Percentiles rank a stretch among this genome's conserved stretches.
phyloP scores from a whole-genome alignment of 2,888 invertebrate species.

The Amphipoea oculea region DNA sequence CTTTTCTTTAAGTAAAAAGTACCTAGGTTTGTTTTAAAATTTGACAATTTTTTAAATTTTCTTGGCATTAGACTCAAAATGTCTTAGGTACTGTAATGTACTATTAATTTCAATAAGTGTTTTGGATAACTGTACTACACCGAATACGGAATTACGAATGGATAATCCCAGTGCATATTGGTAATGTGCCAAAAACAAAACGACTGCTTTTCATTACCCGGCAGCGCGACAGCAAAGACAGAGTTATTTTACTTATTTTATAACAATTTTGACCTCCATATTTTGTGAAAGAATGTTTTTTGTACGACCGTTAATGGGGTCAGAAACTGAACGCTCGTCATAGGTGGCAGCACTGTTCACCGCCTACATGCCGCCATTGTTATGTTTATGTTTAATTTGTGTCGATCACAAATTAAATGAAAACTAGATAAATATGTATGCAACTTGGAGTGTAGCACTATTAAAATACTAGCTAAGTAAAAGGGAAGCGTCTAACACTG shows the following conservation, averaged over 20 bases:
- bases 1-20: neutral
- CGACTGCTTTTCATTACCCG: neutral
- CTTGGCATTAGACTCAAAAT: neutral
- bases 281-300: neutral
- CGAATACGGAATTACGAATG: neutral
- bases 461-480: no score
- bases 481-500: no score
- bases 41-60: neutral
- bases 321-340: neutral
- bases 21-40: neutral
- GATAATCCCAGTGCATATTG: slow-evolving; percentile 1
- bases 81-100: neutral
- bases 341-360: neutral
- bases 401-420: neutral
- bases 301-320: neutral
- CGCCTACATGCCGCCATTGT: neutral
- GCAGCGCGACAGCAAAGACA: neutral
- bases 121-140: neutral
- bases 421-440: no score
- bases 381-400: neutral
- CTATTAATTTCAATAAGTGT: no score
- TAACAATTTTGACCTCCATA: neutral
- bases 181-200: slow-evolving; percentile 22
- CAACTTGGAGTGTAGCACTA: no score
- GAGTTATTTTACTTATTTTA: neutral